Conservation (phyloP, 1,140 invertebrate genomes). For the Muscidifurax raptorellus region DNA sequence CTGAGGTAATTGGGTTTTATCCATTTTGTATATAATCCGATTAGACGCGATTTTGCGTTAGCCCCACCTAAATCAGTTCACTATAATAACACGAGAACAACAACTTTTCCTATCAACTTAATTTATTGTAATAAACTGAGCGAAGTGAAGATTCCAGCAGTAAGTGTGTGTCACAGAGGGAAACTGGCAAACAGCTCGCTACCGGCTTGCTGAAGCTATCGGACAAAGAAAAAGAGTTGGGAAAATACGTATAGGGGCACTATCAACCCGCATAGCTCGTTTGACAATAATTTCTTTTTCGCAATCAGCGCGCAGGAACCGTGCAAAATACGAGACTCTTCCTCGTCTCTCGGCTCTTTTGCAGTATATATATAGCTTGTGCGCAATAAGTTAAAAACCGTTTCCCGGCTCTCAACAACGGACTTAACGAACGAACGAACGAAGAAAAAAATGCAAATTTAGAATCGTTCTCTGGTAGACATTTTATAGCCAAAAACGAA, state of each 20-base stretch:
- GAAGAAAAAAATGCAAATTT: too few species aligned
- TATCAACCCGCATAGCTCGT: conserved; percentile 47
- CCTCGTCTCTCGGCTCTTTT: background rate
- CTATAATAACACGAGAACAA: background rate
- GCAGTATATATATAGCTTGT: background rate
- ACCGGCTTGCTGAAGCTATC: background rate
- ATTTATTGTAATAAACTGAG: background rate
- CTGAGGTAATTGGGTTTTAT: background rate
- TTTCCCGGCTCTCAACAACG: background rate
- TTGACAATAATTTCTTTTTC: conserved; percentile 28
- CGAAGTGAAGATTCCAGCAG: too few species aligned
- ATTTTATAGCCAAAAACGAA: too few species aligned
- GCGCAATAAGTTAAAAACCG: background rate
- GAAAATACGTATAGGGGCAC: conserved; percentile 39
- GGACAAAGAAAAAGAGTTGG: conserved; percentile 5
- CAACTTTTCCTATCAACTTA: background rate
- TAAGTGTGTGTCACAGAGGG: too few species aligned
- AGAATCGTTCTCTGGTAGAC: too few species aligned
- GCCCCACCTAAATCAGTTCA: background rate
- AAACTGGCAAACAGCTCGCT: background rate
- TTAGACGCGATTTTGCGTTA: background rate
- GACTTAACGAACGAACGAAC: background rate
- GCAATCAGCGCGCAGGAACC: background rate
- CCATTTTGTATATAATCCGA: background rate
- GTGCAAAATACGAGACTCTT: conserved; percentile 15